Evolutionary conservation across 1,140 invertebrate species (phyloP).

Genomic region (Dendrolimus punctatus): DNA sequence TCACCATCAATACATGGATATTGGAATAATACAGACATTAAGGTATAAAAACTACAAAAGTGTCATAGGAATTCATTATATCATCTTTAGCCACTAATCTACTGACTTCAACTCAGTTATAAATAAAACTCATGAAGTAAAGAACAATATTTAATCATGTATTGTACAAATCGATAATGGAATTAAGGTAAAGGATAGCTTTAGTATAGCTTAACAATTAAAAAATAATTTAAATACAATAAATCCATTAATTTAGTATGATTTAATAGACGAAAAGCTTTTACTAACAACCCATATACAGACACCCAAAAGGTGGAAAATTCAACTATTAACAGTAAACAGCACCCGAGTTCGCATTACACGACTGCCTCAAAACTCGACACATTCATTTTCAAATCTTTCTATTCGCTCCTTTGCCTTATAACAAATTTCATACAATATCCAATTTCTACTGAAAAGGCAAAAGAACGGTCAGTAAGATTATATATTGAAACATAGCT

Average conservation of each 20-base stretch:
- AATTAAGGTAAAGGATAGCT: constrained; percentile 59
- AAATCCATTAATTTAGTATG: constrained; percentile 31
- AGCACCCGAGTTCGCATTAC: background rate
- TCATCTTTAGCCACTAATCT: background rate
- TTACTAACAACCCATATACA: constrained; percentile 57
- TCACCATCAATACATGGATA: too few species aligned
- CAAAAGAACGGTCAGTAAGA: too few species aligned
- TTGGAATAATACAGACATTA: too few species aligned
- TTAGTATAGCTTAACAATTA: constrained; percentile 45
- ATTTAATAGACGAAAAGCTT: constrained; percentile 37
- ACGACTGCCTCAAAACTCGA: too few species aligned
- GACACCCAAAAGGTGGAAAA: constrained; percentile 36
- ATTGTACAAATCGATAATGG: constrained; percentile 63
- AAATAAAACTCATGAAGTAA: constrained; percentile 24
- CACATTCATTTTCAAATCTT: too few species aligned
- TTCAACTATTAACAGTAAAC: constrained; percentile 16
- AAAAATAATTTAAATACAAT: constrained; percentile 40
- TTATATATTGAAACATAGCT: too few species aligned
- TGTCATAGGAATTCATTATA: too few species aligned
- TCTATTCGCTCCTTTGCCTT: too few species aligned
- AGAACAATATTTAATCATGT: constrained; percentile 53
- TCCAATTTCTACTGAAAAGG: too few species aligned
- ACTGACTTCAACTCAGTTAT: background rate
- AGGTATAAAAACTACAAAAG: too few species aligned
- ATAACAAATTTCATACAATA: too few species aligned